phyloP scores from a whole-genome alignment of 2,888 invertebrate species.

The Drosophila fulvimacula region DNA sequence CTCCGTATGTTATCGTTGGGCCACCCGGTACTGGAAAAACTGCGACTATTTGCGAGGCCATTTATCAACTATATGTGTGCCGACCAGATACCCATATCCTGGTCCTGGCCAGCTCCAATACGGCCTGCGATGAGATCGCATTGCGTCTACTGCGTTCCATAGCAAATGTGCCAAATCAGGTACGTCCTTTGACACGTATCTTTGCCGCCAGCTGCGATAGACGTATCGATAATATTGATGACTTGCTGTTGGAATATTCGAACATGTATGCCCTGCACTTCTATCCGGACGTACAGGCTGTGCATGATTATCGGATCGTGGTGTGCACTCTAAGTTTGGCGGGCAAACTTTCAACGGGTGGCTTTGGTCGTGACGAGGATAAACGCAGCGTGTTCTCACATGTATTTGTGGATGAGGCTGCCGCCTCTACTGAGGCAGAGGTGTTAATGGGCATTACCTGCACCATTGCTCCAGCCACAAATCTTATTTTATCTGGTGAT shows the following conservation, averaged over 20 bases:
- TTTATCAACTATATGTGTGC: conserved; percentile 86
- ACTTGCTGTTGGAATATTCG: conserved; percentile 84
- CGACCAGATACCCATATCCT: conserved; percentile 86
- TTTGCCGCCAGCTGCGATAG: conserved; percentile 84
- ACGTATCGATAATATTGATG: conserved; percentile 82
- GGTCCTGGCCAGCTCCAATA: conserved; percentile 89
- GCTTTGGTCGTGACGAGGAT: conserved; percentile 57
- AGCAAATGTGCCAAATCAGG: conserved; percentile 38
- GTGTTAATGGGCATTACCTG: conserved; percentile 87
- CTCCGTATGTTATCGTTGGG: conserved; percentile 93
- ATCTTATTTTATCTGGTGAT: conserved; percentile 90
- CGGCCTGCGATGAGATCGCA: conserved; percentile 89
- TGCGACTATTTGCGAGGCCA: conserved; percentile 89
- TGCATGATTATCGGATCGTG: conserved; percentile 87
- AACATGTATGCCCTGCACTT: conserved; percentile 83
- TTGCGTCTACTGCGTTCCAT: conserved; percentile 84
- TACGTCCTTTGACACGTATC: conserved; percentile 84
- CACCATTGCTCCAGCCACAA: conserved; percentile 81
- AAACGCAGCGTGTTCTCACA: conserved; percentile 86
- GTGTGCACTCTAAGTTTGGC: conserved; percentile 88
- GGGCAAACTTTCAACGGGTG: conserved; percentile 85
- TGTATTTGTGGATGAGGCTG: conserved; percentile 91
- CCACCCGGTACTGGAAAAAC: conserved; percentile 89
- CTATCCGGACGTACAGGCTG: conserved; percentile 85
- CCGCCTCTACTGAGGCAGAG: conserved; percentile 90